A percentile compares a stretch with the other conserved stretches of the same genome.
These are phyloP conservation scores for Thalassaphorura encarpata DNA, from an alignment of 1,140 invertebrate genomes.

Conservation along the genomic window DNA sequence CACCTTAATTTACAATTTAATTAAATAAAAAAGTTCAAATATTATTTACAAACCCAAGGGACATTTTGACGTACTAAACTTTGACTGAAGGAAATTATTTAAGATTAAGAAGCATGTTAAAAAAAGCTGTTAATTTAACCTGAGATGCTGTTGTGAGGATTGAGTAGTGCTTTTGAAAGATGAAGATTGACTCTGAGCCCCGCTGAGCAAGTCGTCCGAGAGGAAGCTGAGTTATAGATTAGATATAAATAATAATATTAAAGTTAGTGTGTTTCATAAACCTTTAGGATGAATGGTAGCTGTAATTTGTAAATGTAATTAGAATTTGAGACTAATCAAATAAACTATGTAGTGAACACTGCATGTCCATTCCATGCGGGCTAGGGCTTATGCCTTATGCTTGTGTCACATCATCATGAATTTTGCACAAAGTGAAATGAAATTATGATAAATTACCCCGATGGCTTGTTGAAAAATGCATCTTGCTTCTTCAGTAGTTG, in stretches of 20 bases:
- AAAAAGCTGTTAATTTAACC: constrained; percentile 15
- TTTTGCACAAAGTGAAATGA: no score
- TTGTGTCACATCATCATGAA: no score
- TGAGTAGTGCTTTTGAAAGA: constrained; percentile 7
- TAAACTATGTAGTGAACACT: no score
- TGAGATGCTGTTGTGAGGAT: constrained; percentile 18
- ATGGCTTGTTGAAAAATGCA: constrained; percentile 64
- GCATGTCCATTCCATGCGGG: no score
- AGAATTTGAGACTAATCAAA: no score
- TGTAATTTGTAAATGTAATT: neutral
- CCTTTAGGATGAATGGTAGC: neutral
- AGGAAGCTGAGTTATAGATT: constrained; percentile 3
- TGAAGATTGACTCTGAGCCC: constrained; percentile 12
- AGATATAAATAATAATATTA: neutral
- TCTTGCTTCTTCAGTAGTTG: constrained; percentile 86
- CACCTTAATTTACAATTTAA: neutral
- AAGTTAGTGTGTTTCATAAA: neutral
- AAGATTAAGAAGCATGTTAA: neutral
- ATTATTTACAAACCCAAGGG: no score
- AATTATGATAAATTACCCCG: constrained; percentile 11
- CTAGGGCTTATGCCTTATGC: no score
- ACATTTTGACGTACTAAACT: no score
- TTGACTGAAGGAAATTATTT: no score
- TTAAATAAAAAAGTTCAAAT: no score
- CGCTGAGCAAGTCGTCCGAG: neutral